Evolutionary conservation across 2,797 vertebrate genomes (phyloP), one percentile per base, ranked within the genome.

Genomic region (Austrolebias charrua): DNA sequence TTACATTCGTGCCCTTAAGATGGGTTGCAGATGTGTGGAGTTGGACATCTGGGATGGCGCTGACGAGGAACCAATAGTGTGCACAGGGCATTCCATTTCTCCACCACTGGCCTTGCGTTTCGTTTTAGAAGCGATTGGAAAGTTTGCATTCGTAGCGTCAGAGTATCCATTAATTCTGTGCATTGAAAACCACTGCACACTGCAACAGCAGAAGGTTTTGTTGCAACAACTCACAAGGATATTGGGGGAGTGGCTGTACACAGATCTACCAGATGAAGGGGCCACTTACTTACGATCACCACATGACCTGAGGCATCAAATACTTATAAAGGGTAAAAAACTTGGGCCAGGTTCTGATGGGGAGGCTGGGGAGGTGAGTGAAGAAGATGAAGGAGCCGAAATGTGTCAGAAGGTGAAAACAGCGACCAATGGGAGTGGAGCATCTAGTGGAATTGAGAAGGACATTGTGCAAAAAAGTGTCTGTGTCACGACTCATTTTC

Each of bases 1-100:
- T 47, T 98, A 97, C 76, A 95, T 96, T 62, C 94, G 96, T 0
- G 96, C 96, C 53, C 94, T 98, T 2, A 96, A 94, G 86, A 96
- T 98, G 96, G 96, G 96, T 3, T 98, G 96, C 65, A 92, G 96
- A 52, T 95, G 96, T 9, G 95, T 98, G 67, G 96, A 98, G 40
- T 72, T 98, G 64, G 96, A 97, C 9, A 92, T 96, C 0, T 98
- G 96, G 96, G 96, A 98, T 0, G 96, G 96, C 14, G 92, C 94
- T 0, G 93, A 95, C 24, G 94, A 93, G 0, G 95, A 96, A 47
- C 96, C 96, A 0, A 89, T 97, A 6, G 95, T 98, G 82, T 96
- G 94, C 68, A 94, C 93, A 0, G 95, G 95, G 18, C 95, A 95
- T 71, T 94, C 94, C 20, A 94, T 94, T 79, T 95, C 89, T 16